These are phyloP conservation scores for Heliothis peltigera DNA, from an alignment of 2,888 invertebrate species.

Conservation along the genomic window DNA sequence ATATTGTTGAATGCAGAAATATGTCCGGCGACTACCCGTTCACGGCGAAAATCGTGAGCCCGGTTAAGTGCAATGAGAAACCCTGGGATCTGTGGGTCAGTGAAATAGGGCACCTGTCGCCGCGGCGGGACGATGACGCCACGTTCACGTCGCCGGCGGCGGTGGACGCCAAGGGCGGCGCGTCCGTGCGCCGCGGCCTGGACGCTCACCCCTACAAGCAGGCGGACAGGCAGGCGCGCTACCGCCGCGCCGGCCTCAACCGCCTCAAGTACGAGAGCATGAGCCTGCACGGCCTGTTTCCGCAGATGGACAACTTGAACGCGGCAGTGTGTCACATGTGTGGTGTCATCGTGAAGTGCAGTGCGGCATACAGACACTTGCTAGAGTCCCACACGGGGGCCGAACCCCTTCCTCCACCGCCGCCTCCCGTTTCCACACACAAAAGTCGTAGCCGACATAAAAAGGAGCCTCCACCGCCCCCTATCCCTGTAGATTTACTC, in stretches of 20 bases:
- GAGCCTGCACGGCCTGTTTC: slow-evolving; percentile 94
- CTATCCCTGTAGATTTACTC: slow-evolving; percentile 77
- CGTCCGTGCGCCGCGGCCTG: slow-evolving; percentile 72
- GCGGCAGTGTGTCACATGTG: slow-evolving; percentile 95
- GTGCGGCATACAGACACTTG: slow-evolving; percentile 94
- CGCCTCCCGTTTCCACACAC: slow-evolving; percentile 78
- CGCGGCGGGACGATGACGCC: slow-evolving; percentile 81
- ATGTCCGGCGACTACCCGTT: slow-evolving; percentile 86
- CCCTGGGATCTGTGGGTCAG: slow-evolving; percentile 88
- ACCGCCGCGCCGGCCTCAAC: slow-evolving; percentile 86
- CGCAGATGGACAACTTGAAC: slow-evolving; percentile 93
- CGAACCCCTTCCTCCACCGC: slow-evolving; percentile 85
- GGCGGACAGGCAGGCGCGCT: slow-evolving; percentile 68
- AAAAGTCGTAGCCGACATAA: slow-evolving; percentile 81
- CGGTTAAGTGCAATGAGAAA: slow-evolving; percentile 86
- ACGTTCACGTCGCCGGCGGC: slow-evolving; percentile 77
- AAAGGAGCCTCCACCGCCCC: slow-evolving; percentile 80
- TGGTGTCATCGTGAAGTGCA: slow-evolving; percentile 93
- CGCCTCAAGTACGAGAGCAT: slow-evolving; percentile 91
- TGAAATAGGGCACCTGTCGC: slow-evolving; percentile 86
- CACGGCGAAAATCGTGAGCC: slow-evolving; percentile 84
- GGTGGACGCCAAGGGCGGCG: slow-evolving; percentile 75
- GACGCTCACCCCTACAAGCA: slow-evolving; percentile 79
- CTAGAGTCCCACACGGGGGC: slow-evolving; percentile 87
- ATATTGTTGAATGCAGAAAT: slow-evolving; percentile 75